A percentile compares a stretch with the other conserved stretches of the same genome.
Conservation (phyloP, 2,888 invertebrate species). For the Drosophila helvetica region DNA sequence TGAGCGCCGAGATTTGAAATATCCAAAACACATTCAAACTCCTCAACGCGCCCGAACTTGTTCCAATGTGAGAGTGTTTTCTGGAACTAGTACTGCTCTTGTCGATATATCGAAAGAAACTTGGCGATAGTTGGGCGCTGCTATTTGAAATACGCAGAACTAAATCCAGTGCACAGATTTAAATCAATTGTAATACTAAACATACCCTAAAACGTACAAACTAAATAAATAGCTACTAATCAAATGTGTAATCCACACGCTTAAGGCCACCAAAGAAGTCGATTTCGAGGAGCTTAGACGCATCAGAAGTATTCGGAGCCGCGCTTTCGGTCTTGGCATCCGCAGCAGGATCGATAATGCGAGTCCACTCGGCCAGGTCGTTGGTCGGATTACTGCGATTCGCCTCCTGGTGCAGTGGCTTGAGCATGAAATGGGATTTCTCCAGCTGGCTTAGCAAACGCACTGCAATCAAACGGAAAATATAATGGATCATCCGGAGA, state of each 20-base stretch:
- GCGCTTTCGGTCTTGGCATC: constrained; percentile 15
- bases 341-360: constrained; percentile 54
- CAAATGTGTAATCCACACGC: constrained; percentile 19
- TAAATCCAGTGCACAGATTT: too few species aligned
- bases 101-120: too few species aligned
- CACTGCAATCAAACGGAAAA: constrained; percentile 46
- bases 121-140: too few species aligned
- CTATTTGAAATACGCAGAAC: too few species aligned
- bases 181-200: too few species aligned
- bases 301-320: neutral
- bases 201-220: neutral
- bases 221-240: constrained; percentile 13
- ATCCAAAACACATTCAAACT: too few species aligned
- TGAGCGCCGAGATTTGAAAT: too few species aligned
- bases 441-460: constrained; percentile 76
- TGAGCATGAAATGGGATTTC: constrained; percentile 78
- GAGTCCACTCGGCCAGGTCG: constrained; percentile 74
- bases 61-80: too few species aligned
- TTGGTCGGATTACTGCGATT: constrained; percentile 55
- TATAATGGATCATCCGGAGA: neutral
- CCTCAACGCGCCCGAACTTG: too few species aligned
- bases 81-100: too few species aligned
- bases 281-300: constrained; percentile 14
- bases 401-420: constrained; percentile 64
- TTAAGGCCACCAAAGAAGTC: constrained; percentile 39